phyloP scores from a whole-genome alignment of 2,888 invertebrate species.

The Gryllus longicercus region DNA sequence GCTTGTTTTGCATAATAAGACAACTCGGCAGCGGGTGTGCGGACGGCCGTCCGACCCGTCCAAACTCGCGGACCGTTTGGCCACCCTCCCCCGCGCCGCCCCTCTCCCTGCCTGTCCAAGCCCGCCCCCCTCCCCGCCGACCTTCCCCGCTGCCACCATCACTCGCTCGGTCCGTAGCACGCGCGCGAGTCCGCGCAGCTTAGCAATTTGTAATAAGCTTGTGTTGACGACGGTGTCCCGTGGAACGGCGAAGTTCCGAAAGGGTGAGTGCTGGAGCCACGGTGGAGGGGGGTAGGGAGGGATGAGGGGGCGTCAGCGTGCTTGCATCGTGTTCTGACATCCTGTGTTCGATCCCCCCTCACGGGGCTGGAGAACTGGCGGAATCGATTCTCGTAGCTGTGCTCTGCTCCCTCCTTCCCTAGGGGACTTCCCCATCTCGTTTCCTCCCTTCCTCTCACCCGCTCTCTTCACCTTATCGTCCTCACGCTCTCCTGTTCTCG shows the following conservation, averaged over 20 bases:
- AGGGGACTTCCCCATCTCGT: not conserved
- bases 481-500: not conserved
- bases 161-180: no score
- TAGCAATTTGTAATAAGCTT: conserved; percentile 6
- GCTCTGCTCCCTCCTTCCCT: not conserved
- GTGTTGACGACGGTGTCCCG: not conserved
- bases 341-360: conserved; percentile 1
- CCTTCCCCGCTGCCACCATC: no score
- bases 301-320: not conserved
- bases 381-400: not conserved
- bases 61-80: no score
- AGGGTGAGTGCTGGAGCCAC: not conserved
- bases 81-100: no score
- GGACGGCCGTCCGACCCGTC: not conserved
- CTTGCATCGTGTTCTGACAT: not conserved
- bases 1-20: conserved; percentile 17
- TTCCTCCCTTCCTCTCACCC: not conserved
- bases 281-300: not conserved
- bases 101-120: no score
- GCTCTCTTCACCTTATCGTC: not conserved
- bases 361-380: not conserved
- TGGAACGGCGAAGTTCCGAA: not conserved
- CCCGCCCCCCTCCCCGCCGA: no score
- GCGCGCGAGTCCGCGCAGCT: not conserved
- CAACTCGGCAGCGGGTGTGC: not conserved